Evolutionary conservation across 2,113 vertebrate genomes (phyloP), one percentile per base, ranked within the genome.

Genomic region (Serilophus lunatus): DNA sequence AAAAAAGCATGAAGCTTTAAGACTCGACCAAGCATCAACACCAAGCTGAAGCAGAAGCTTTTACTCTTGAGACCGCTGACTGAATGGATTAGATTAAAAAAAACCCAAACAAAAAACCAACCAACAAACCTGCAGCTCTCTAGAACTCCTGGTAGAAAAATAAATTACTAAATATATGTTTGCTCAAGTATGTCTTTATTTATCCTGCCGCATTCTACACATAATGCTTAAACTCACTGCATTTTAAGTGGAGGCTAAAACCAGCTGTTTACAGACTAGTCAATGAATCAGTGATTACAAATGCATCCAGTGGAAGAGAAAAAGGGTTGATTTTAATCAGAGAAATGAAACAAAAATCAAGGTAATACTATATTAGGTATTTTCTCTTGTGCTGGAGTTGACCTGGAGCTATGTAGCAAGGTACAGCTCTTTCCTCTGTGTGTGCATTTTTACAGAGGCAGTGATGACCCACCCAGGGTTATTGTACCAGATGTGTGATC

Each of bases 1-100:
- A 96, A 95, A 97, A 96, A 97, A 88, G 78, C 95, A 96, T 95
- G 95, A 96, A 96, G 94, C 94, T 96, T 97, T 96, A 96, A 97
- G 95, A 82, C 78, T 90, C 47, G 23, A 92, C 96, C 95, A 97
- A 96, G 92, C 95, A 95, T 95, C 93, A 91, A 96, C 94, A 92
- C 90, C 94, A 92, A 95, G 94, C 95, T 88, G 79, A 96, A 92
- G 91, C 91, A 93, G 86, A 95, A 95, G 89, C 83, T 96, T 97
- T 97, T 96, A 88, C 96, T 95, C 95, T 90, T 83, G 95, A 96
- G 95, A 95, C 92, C 0, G 1, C 90, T 93, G 95, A 90, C 96
- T 97, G 96, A 97, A 95, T 7, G 65, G 95, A 97, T 97, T 96
- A 97, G 50, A 79, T 75, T 81, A 6, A 4, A 47, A 88, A 79